These are phyloP conservation scores for Mergus octosetaceus DNA, from an alignment of 2,797 vertebrate genomes.

Conservation along the genomic window DNA sequence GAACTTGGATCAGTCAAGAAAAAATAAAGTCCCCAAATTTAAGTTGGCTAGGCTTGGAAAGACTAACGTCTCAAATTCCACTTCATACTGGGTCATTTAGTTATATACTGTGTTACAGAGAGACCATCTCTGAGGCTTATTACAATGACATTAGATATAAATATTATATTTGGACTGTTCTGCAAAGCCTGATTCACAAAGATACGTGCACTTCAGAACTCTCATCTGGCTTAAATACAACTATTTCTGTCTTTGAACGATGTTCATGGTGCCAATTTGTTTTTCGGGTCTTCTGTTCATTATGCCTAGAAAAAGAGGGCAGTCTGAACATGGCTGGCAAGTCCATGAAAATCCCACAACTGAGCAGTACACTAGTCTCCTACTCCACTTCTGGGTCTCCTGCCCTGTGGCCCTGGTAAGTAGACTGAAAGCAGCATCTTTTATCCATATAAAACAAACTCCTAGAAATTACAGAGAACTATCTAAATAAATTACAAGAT, in stretches of 20 bases:
- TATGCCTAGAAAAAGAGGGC: neutral
- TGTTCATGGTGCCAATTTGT: neutral
- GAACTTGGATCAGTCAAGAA: neutral
- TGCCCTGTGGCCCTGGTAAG: rapidly evolving
- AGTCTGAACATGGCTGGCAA: neutral
- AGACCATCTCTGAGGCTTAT: neutral
- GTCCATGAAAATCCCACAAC: neutral
- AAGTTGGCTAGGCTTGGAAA: neutral
- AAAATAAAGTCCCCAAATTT: neutral
- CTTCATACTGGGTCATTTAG: neutral
- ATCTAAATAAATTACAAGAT: neutral
- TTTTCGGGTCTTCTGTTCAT: neutral
- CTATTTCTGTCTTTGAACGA: neutral
- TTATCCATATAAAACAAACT: neutral
- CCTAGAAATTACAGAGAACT: neutral
- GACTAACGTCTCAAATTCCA: conserved; percentile 10
- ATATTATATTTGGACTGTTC: conserved; percentile 13
- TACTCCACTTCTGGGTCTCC: neutral
- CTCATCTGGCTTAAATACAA: neutral
- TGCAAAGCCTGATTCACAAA: neutral
- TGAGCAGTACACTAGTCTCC: neutral
- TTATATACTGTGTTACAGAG: neutral
- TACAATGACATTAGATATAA: neutral
- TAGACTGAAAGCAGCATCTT: neutral
- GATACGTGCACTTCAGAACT: neutral